phyloP scores from a whole-genome alignment of 2,888 invertebrate genomes.

The Dioctria rufipes region DNA sequence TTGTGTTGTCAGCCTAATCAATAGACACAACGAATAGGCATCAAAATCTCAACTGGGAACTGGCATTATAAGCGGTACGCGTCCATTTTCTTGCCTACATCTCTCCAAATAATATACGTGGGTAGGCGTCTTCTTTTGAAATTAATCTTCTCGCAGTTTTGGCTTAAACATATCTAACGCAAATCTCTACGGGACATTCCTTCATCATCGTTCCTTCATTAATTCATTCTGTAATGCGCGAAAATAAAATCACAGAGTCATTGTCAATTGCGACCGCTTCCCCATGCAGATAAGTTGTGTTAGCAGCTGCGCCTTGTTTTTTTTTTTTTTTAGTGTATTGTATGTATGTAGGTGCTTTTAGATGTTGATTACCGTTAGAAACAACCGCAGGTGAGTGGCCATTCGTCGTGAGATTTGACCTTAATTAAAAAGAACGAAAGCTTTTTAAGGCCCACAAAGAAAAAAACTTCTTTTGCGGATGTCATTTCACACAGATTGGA shows the following conservation, averaged over 20 bases:
- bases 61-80: too few species aligned
- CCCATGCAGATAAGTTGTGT: constrained; percentile 34
- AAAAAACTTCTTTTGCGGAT: constrained; percentile 23
- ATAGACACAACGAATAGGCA: too few species aligned
- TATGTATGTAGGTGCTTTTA: constrained; percentile 13
- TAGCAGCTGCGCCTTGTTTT: too few species aligned
- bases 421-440: constrained; percentile 41
- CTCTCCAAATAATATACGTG: constrained; percentile 12
- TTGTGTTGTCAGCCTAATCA: too few species aligned
- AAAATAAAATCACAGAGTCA: not conserved
- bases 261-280: constrained; percentile 35
- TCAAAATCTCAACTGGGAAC: too few species aligned
- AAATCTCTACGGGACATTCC: constrained; percentile 7
- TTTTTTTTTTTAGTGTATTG: not conserved
- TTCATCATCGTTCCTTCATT: constrained; percentile 13
- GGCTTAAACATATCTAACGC: not conserved
- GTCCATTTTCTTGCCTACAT: not conserved
- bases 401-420: constrained; percentile 32
- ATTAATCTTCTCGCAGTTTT: constrained; percentile 1
- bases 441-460: constrained; percentile 3
- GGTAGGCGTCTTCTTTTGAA: constrained; percentile 21
- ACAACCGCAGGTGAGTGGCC: constrained; percentile 43
- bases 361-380: constrained; percentile 26
- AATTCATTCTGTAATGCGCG: not conserved
- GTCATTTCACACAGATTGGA: constrained; percentile 32